Evolutionary conservation across 2,797 vertebrate genomes (phyloP), one percentile per base, ranked within the genome.

Genomic region (Coluber constrictor): DNA sequence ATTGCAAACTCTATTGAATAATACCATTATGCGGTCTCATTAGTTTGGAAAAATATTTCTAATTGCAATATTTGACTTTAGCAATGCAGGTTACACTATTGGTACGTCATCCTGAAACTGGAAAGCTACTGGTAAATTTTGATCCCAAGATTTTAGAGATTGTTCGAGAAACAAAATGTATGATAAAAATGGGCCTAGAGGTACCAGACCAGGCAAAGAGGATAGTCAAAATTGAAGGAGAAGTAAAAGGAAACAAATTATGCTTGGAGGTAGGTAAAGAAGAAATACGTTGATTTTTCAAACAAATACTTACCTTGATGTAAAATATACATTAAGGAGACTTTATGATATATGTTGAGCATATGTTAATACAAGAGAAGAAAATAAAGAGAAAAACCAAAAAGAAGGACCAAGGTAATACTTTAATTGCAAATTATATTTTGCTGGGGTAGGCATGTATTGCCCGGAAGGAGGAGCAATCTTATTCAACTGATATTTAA

Each of bases 81-180:
- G 98, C 97, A 92, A 96, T 98, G 93, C 97, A 98, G 94, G 94
- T 96, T 86, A 97, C 98, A 0, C 95, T 98, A 94, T 95, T 98
- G 94, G 97, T 97, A 70, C 96, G 96, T 57, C 97, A 98, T 95
- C 98, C 98, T 93, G 95, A 95, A 92, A 98, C 97, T 4, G 97
- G 97, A 90, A 98, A 98, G 95, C 91, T 98, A 5, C 18, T 98
- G 23, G 96, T 98, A 93, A 98, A 98, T 97, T 98, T 98, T 95
- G 98, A 98, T 94, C 97, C 98, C 57, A 98, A 98, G 90, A 97
- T 99, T 95, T 94, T 94, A 88, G 98, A 98, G 94, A 94, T 98
- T 83, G 96, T 98, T 43, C 95, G 94, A 89, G 98, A 98, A 94
- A 97, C 98, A 0, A 98, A 98, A 94, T 98, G 97, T 94, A 97